phyloP scores from a whole-genome alignment of 2,888 invertebrate species.

The Glaucopsyche alexis region DNA sequence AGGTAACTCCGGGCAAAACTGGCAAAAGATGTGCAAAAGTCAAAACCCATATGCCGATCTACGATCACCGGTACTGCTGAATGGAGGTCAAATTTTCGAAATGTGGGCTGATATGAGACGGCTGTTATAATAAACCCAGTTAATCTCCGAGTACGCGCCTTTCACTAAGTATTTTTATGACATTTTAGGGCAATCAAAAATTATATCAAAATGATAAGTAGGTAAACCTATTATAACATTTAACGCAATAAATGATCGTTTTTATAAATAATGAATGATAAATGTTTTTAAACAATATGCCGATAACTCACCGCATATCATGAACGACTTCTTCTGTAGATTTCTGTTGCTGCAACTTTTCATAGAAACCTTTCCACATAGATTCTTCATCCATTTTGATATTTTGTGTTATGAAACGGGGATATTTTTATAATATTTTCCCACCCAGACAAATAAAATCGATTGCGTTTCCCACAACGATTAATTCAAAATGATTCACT shows the following conservation, averaged over 20 bases:
- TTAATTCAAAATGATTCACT: slow-evolving; percentile 58
- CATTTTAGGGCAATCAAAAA: neutral
- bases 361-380: slow-evolving; percentile 89
- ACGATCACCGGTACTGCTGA: neutral
- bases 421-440: neutral
- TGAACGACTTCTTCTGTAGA: slow-evolving; percentile 83
- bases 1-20: no score
- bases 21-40: no score
- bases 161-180: neutral
- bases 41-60: no score
- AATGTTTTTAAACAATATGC: neutral
- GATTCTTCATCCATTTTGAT: slow-evolving; percentile 83
- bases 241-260: no score
- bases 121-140: neutral
- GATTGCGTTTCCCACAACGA: slow-evolving; percentile 7
- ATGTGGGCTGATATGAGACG: neutral
- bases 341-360: slow-evolving; percentile 82
- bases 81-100: neutral
- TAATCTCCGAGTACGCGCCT: neutral
- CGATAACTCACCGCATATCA: slow-evolving; percentile 80
- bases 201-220: neutral
- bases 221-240: no score
- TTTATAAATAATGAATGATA: no score
- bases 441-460: neutral
- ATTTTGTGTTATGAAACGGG: neutral